Evolutionary conservation across 1,140 invertebrate genomes (phyloP), one percentile per base, ranked within the genome.

Genomic region (Heliconius melpomene): DNA sequence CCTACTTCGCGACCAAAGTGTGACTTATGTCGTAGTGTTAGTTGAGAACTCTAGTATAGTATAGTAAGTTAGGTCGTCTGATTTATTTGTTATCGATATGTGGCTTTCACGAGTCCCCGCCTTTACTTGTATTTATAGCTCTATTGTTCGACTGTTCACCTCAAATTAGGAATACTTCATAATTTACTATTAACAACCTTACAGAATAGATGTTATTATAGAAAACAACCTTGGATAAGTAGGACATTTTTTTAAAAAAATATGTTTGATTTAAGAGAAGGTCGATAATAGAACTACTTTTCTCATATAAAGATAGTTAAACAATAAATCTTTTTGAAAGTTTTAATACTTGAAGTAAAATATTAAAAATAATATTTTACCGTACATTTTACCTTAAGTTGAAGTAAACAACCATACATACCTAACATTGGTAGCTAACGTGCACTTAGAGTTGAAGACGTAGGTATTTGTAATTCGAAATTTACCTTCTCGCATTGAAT

Each of bases 31-130:
- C 83, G 83, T 85, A 81, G 86, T 88, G 86, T 89, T 89, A 85
- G 82, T 77, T 84, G 84, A 79, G 80, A 87, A 87, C 84, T 81
- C 80, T 88, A 81, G 54, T 57, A 79, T 75, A 78, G 82, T 78
- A 86, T 86, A 82, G 79, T 76, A 89, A 83, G 84, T 66, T 66
- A 26, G 84, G 78, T 87, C 79, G 89, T 89, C 80, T 91, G 88
- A 92, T 92, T 93, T 93, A 93, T 93, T 82, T 85, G 84, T 89
- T 90, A 86, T 87, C 88, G 91, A 93, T 91, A 92, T 79, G 77
- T 90, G 87, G 89, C 91, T 92, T 91, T 91, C 89, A 85, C 89
- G 83, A 86, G 81, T 83, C 84, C 82, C 86, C 83, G 85, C 80
- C 66, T 87, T 81, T 84, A 88, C 84, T 90, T 80, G 84, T 87